Evolutionary conservation across 2,888 invertebrate species (phyloP).

Genomic region (Cordilura impudica): DNA sequence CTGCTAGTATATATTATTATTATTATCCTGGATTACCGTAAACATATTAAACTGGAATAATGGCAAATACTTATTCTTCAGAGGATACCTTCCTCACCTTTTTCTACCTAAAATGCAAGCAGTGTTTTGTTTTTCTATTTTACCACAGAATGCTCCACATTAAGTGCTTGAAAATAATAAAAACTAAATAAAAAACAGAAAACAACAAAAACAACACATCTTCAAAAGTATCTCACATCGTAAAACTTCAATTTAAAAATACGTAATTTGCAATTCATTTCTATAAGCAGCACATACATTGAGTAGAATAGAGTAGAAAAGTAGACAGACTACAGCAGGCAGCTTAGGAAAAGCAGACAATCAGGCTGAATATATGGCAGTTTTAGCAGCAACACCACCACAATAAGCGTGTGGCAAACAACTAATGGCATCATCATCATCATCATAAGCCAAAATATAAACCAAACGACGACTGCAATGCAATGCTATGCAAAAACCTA

Average conservation of each 20-base stretch:
- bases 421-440: slow-evolving; percentile 58
- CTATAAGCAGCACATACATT: slow-evolving; percentile 44
- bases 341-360: slow-evolving; percentile 2
- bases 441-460: slow-evolving; percentile 30
- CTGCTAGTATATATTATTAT: too few relatives aligned
- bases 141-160: slow-evolving; percentile 47
- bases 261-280: slow-evolving; percentile 75
- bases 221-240: slow-evolving; percentile 74
- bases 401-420: slow-evolving; percentile 55
- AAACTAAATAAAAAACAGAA: slow-evolving; percentile 7
- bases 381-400: slow-evolving; percentile 26
- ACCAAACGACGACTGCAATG: background rate
- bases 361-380: slow-evolving; percentile 43
- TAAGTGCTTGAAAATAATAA: slow-evolving; percentile 47
- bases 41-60: too few relatives aligned
- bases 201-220: slow-evolving; percentile 49
- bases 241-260: slow-evolving; percentile 77
- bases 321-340: background rate
- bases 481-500: background rate
- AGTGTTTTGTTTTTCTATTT: slow-evolving; percentile 45
- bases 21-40: too few relatives aligned
- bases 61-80: too few relatives aligned
- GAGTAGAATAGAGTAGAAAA: background rate
- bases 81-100: slow-evolving; percentile 9
- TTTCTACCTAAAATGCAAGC: slow-evolving; percentile 19